These are phyloP conservation scores for Aurelia aurita complex sp. Pacific DNA, from an alignment of 30 jellyfish, hydroid and myxozoan genomes.

Conservation along the genomic window DNA sequence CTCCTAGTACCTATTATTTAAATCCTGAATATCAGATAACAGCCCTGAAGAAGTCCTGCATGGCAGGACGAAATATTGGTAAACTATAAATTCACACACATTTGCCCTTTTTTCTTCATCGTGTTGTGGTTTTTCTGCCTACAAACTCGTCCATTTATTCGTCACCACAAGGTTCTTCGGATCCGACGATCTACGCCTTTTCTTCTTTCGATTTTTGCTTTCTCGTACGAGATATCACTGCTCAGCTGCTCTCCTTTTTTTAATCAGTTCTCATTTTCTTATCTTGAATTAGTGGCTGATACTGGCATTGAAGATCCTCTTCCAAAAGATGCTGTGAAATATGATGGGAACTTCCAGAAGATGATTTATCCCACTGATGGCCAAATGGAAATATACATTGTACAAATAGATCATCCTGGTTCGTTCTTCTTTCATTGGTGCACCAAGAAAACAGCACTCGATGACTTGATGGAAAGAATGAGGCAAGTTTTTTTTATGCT, in stretches of 20 bases:
- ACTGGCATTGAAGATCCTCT: conserved; percentile 37
- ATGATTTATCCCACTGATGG: conserved; percentile 54
- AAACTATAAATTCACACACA: no score
- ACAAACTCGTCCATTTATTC: no score
- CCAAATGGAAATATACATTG: conserved; percentile 59
- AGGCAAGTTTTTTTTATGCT: conserved; percentile 21
- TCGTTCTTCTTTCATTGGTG: conserved; percentile 74
- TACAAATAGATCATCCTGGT: conserved; percentile 71
- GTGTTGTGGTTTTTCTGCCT: no score
- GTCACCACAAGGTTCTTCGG: no score
- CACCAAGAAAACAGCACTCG: conserved; percentile 25
- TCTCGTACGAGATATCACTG: background rate
- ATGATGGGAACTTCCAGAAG: conserved; percentile 42
- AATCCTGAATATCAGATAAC: no score
- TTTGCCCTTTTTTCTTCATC: no score
- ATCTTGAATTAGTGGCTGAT: background rate
- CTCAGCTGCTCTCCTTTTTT: no score
- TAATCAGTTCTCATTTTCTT: background rate
- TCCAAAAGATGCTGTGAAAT: conserved; percentile 47
- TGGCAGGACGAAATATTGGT: no score
- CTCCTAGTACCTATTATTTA: no score
- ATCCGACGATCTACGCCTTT: background rate
- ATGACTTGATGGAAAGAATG: conserved; percentile 56
- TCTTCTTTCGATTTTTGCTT: background rate
- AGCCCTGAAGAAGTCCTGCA: no score